A percentile compares a stretch with the other conserved stretches of the same genome.
phyloP scores from a whole-genome alignment of 2,113 vertebrate genomes.

The Elephantulus edwardii region DNA sequence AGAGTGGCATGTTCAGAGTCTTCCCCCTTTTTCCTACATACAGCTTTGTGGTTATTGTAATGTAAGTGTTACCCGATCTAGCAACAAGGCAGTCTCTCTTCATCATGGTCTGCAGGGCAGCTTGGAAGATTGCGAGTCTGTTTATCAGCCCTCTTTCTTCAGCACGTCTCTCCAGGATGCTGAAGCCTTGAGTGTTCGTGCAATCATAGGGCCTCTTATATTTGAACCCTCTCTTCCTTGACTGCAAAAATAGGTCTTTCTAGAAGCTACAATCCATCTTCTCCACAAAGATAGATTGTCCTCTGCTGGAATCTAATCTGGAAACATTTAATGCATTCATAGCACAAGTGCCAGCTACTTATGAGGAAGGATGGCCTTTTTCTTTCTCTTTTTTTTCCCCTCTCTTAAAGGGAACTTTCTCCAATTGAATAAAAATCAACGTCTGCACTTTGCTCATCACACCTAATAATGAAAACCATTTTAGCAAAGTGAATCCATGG shows the following conservation, averaged over 20 bases:
- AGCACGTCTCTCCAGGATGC: background rate
- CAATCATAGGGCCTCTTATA: conserved; percentile 35
- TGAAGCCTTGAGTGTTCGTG: conserved; percentile 27
- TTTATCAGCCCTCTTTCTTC: background rate
- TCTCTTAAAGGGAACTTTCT: conserved; percentile 60
- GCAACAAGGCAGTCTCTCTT: background rate
- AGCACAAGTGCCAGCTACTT: conserved; percentile 76
- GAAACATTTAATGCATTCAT: conserved; percentile 81
- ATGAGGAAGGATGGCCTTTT: conserved; percentile 16
- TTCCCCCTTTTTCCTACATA: background rate
- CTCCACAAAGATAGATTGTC: conserved; percentile 80
- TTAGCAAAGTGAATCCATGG: conserved; percentile 12
- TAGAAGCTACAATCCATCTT: conserved; percentile 78
- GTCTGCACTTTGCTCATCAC: conserved; percentile 46
- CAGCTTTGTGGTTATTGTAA: conserved; percentile 1
- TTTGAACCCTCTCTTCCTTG: conserved; percentile 49
- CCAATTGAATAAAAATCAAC: conserved; percentile 57
- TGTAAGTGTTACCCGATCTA: background rate
- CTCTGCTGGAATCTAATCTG: conserved; percentile 80
- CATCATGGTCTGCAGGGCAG: conserved; percentile 27
- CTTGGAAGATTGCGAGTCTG: background rate
- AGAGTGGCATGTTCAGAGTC: background rate
- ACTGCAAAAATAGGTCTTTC: conserved; percentile 65
- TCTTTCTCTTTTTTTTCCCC: background rate
- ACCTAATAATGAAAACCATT: conserved; percentile 65